phyloP scores from a whole-genome alignment of 2,888 invertebrate genomes.

The Octodonta nipae region DNA sequence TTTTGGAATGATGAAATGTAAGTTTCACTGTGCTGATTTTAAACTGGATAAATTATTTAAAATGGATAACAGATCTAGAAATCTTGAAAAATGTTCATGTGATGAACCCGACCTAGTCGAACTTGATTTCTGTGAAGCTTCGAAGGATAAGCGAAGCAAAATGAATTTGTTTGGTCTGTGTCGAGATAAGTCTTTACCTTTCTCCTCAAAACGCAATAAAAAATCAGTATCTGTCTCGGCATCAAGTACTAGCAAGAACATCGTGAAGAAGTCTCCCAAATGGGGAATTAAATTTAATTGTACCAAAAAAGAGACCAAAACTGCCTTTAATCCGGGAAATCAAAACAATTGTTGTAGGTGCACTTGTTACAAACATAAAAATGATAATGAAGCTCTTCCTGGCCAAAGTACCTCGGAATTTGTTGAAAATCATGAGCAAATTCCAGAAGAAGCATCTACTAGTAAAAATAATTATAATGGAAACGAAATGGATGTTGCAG shows the following conservation, averaged over 20 bases:
- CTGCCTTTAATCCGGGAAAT: conserved; percentile 18
- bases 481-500: no score
- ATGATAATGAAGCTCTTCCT: conserved; percentile 21
- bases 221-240: conserved; percentile 8
- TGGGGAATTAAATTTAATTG: conserved; percentile 33
- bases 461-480: no score
- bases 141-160: conserved; percentile 26
- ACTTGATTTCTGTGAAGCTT: conserved; percentile 19
- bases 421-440: conserved; percentile 3
- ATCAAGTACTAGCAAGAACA: conserved; percentile 10
- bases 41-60: conserved; percentile 8
- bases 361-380: conserved; percentile 28
- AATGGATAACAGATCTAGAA: conserved; percentile 14
- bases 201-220: conserved; percentile 16
- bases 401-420: conserved; percentile 11
- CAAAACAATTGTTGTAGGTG: conserved; percentile 31
- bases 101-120: conserved; percentile 24
- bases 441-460: not conserved
- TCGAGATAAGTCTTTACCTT: conserved; percentile 26
- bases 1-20: conserved; percentile 10
- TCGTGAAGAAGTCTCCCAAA: conserved; percentile 29
- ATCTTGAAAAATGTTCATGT: conserved; percentile 26
- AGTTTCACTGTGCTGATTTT: conserved; percentile 9
- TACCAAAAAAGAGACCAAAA: conserved; percentile 28
- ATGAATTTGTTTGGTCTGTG: conserved; percentile 30